Conservation (phyloP, 1,140 invertebrate species). For the Halotydeus destructor region DNA sequence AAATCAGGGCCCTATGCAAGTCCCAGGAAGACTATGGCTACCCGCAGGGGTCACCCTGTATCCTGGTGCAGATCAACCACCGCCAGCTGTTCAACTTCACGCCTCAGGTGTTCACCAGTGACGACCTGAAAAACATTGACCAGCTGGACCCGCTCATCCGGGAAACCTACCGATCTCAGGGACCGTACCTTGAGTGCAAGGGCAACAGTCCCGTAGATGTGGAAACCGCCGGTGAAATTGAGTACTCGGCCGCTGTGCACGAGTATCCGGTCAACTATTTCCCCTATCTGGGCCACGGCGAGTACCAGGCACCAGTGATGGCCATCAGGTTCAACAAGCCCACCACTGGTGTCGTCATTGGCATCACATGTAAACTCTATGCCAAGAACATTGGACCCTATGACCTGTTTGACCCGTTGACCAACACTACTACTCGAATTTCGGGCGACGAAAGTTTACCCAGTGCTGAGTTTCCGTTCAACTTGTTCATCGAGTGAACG, state of each 20-base stretch:
- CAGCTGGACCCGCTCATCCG: too few relatives aligned
- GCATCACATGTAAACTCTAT: conserved; percentile 17
- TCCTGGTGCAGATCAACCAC: conserved; percentile 17
- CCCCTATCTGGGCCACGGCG: conserved; percentile 4
- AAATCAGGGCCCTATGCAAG: too few relatives aligned
- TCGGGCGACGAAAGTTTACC: conserved; percentile 14
- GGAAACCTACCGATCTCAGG: too few relatives aligned
- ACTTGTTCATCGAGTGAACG: conserved; percentile 10
- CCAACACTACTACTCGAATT: background rate
- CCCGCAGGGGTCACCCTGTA: conserved; percentile 15
- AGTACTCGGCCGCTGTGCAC: conserved; percentile 10
- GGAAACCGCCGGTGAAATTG: conserved; percentile 9
- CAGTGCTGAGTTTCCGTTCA: conserved; percentile 6
- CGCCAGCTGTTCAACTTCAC: too few relatives aligned
- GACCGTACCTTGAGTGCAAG: conserved; percentile 3
- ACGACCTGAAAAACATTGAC: too few relatives aligned
- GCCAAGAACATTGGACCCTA: conserved; percentile 12
- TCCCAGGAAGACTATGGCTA: conserved; percentile 15
- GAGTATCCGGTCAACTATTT: conserved; percentile 9
- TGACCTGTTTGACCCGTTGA: background rate
- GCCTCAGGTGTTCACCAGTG: too few relatives aligned
- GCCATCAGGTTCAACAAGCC: conserved; percentile 13
- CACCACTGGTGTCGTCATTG: conserved; percentile 14
- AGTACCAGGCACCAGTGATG: conserved; percentile 13
- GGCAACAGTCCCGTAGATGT: conserved; percentile 5